Conservation (phyloP, 2,888 invertebrate species). For the Pachymerium ferrugineum region DNA sequence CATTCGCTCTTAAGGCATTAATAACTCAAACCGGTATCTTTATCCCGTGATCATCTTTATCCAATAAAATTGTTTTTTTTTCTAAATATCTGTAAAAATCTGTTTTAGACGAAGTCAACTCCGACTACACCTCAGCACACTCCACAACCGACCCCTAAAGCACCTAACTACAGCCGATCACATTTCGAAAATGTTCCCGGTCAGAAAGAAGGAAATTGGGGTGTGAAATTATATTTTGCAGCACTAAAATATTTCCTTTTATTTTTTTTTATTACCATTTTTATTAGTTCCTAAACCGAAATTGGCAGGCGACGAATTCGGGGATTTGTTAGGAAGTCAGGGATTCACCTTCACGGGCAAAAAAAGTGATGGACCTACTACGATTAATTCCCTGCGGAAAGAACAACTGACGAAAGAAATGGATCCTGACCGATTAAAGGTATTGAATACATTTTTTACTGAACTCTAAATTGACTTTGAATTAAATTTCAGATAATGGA, state of each 20-base stretch:
- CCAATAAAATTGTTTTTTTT: too few relatives aligned
- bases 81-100: too few relatives aligned
- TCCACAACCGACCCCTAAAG: slow-evolving; percentile 49
- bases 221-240: neutral
- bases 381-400: slow-evolving; percentile 89
- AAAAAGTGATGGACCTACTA: slow-evolving; percentile 65
- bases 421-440: slow-evolving; percentile 86
- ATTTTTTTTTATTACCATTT: neutral
- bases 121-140: slow-evolving; percentile 49
- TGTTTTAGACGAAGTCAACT: slow-evolving; percentile 40
- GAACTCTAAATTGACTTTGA: neutral
- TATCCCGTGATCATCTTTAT: too few relatives aligned
- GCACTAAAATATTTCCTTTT: neutral
- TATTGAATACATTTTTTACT: slow-evolving; percentile 44
- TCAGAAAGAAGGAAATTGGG: slow-evolving; percentile 29
- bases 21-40: too few relatives aligned
- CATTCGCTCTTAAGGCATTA: too few relatives aligned
- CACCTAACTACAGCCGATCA: slow-evolving; percentile 62
- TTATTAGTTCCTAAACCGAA: slow-evolving; percentile 43
- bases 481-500: slow-evolving; percentile 40
- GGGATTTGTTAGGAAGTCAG: slow-evolving; percentile 82
- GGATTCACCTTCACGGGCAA: slow-evolving; percentile 74
- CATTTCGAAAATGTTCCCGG: slow-evolving; percentile 54
- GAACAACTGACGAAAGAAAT: slow-evolving; percentile 76
- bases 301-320: slow-evolving; percentile 68